A percentile compares a stretch with the other conserved stretches of the same genome.
These are phyloP conservation scores for Apogon talboti DNA, from an alignment of 2,797 vertebrate genomes.

Conservation along the genomic window DNA sequence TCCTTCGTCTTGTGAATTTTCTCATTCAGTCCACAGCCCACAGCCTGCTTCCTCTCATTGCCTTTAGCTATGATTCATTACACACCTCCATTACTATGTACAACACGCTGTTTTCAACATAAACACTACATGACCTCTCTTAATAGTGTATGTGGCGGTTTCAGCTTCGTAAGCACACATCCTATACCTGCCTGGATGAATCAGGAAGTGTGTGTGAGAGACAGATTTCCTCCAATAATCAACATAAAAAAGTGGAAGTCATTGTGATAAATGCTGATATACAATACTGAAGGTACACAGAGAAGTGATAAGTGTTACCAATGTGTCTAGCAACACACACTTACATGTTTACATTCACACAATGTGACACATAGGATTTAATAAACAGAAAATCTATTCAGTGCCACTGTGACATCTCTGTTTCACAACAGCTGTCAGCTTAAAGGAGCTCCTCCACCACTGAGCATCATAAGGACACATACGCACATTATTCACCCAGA, in stretches of 20 bases:
- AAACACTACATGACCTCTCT: slow-evolving; percentile 48
- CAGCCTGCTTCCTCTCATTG: not conserved
- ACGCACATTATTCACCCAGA: slow-evolving; percentile 14
- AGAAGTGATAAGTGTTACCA: slow-evolving; percentile 15
- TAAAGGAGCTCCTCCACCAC: slow-evolving; percentile 25
- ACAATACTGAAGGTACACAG: not conserved
- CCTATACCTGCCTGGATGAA: slow-evolving; percentile 21
- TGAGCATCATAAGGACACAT: not conserved
- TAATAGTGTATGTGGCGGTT: slow-evolving; percentile 1
- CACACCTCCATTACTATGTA: not conserved
- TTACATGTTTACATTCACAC: not conserved
- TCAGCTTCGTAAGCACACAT: slow-evolving; percentile 37
- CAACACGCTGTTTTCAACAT: slow-evolving; percentile 1
- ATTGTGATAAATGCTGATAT: slow-evolving; percentile 4
- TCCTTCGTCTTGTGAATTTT: accelerated
- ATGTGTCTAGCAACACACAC: not conserved
- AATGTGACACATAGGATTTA: not conserved
- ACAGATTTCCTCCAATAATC: not conserved
- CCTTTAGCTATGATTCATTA: slow-evolving; percentile 25
- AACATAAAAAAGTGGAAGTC: slow-evolving; percentile 11
- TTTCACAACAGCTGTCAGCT: slow-evolving; percentile 17
- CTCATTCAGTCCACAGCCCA: not conserved
- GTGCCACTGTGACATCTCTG: slow-evolving; percentile 7
- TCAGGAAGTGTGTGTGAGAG: slow-evolving; percentile 33
- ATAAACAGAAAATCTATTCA: slow-evolving; percentile 24